Base-by-base conservation (phyloP, 1,140 invertebrate genomes). In the Drosophila ficusphila region DNA sequence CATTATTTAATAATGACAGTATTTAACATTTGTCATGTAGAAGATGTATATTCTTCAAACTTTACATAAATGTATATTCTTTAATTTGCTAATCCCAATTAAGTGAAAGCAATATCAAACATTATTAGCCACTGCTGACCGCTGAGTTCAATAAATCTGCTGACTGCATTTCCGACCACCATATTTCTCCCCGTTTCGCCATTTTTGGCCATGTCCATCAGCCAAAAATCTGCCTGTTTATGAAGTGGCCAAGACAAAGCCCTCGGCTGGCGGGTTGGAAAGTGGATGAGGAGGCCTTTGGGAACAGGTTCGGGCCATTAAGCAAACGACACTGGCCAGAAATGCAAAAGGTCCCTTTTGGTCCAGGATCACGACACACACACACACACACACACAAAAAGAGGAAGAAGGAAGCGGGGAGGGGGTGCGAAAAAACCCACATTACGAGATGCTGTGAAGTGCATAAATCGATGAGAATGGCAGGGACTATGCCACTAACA, bases 381-480 rank as follows among this genome's bases (percentile, higher is more conserved):
- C 29, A 4, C n/a, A 14, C 18, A 19, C n/a, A 52, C 67, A 31
- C 19, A 46, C 16, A 12, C 29, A 4, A n/a, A 14, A 12, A 19
- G 23, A 3, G 19, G 11, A n/a, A 0, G 8, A 1, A 2, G 4
- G 25, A 1, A 1, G 38, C n/a, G 2, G 4, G 12, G 3, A 23
- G 19, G 18, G 25, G 18, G 41, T 64, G 58, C 58, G 46, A 61
- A 72, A 72, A 61, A 61, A 52, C 27, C 61, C 67, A 81, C 82
- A 81, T 86, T 81, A 76, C 64, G 64, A 68, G 76, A 85, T 76
- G 81, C 77, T 81, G 73, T 76, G 73, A 81, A 85, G 73, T 86
- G 82, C 77, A 88, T 86, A 86, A 86, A 86, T 86, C 81, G 81
- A 86, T 86, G 81, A 74, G 70, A 79, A 81, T 86, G 73, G 82